phyloP scores from a whole-genome alignment of 2,113 vertebrate species.

The Isurus oxyrinchus region DNA sequence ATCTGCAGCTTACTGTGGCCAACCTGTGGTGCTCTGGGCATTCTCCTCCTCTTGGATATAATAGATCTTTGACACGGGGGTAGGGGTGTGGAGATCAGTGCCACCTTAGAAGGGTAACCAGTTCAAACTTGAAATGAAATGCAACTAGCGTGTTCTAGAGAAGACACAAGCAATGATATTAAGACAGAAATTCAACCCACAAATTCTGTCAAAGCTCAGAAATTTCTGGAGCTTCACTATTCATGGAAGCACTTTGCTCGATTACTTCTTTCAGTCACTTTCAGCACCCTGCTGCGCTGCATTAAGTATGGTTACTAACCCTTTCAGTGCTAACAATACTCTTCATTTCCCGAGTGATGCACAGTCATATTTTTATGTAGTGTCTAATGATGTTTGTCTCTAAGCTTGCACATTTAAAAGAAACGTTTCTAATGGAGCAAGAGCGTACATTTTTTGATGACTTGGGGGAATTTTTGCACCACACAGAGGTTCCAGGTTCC shows the following conservation, averaged over 20 bases:
- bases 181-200: not conserved
- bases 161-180: not conserved
- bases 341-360: not conserved
- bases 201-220: not conserved
- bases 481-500: not conserved
- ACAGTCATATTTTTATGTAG: not conserved
- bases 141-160: not conserved
- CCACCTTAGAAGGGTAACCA: not conserved
- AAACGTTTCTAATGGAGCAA: not conserved
- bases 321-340: not conserved
- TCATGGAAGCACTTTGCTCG: not conserved
- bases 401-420: not conserved
- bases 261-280: not conserved
- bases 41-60: not conserved
- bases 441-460: no score
- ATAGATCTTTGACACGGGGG: no score
- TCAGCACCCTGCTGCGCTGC: not conserved
- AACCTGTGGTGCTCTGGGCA: not conserved
- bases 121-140: not conserved
- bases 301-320: not conserved
- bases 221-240: no score
- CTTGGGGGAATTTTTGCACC: not conserved
- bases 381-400: not conserved
- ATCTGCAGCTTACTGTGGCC: not conserved
- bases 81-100: not conserved